Conservation (phyloP, 37 sponge, comb jelly and placozoan species). For the Axinella damicornis region DNA sequence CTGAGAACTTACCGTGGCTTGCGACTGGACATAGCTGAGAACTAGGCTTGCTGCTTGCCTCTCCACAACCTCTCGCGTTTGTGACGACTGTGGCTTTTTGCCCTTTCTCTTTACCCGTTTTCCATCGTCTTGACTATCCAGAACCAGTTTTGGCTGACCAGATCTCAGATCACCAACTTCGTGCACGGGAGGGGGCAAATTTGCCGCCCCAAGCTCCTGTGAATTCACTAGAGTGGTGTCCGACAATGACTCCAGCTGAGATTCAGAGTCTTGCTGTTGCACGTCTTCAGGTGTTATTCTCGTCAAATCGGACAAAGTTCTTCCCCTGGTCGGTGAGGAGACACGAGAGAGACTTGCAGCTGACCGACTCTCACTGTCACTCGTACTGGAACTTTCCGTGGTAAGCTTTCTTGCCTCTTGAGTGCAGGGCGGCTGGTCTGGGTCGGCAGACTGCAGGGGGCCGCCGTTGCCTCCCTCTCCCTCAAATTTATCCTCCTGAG, state of each 20-base stretch:
- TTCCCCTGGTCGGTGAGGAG: conserved; percentile 8
- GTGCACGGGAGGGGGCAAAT: too few species aligned
- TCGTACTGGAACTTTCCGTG: not conserved
- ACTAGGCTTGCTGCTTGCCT: too few species aligned
- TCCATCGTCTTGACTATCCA: too few species aligned
- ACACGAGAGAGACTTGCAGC: conserved; percentile 22
- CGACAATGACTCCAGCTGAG: not conserved
- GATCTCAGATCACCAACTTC: too few species aligned
- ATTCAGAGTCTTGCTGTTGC: not conserved
- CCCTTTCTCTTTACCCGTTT: too few species aligned
- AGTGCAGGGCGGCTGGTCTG: not conserved
- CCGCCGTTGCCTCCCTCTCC: not conserved
- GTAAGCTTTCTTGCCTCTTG: not conserved
- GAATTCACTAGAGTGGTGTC: conserved; percentile 36
- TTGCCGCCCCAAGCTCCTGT: not conserved
- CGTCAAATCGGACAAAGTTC: conserved; percentile 29
- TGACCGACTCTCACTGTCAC: conserved; percentile 1
- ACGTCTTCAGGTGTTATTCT: conserved; percentile 47
- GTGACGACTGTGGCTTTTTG: too few species aligned
- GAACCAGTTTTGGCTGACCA: too few species aligned
- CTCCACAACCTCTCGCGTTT: too few species aligned
- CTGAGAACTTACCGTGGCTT: conserved; percentile 32
- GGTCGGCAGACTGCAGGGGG: not conserved
- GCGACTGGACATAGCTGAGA: not conserved
- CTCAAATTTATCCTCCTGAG: conserved; percentile 38